phyloP scores from a whole-genome alignment of 2,113 vertebrate genomes.

The Parotia lawesii region DNA sequence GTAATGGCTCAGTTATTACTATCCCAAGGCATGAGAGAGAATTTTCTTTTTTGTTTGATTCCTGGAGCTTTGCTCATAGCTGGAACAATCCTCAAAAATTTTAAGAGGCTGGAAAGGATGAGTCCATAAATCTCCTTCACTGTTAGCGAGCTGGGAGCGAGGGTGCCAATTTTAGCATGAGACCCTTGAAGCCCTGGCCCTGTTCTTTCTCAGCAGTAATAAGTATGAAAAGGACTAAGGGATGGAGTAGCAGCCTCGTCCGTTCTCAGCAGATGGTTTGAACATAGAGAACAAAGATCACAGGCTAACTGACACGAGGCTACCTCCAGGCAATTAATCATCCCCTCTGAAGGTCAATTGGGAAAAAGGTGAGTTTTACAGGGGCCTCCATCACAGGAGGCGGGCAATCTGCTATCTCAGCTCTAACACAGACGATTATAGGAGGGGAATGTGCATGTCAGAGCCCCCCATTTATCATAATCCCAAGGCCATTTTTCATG shows the following conservation, averaged over 20 bases:
- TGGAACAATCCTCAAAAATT: conserved; percentile 28
- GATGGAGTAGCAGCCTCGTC: conserved; percentile 63
- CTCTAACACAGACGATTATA: conserved; percentile 40
- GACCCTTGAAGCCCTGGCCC: conserved; percentile 30
- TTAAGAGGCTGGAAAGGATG: conserved; percentile 11
- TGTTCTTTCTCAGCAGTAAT: conserved; percentile 68
- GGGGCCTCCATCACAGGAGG: conserved; percentile 56
- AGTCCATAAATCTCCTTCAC: conserved; percentile 54
- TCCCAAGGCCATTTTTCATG: conserved; percentile 79
- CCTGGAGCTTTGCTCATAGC: conserved; percentile 1
- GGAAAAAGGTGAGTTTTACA: conserved; percentile 80
- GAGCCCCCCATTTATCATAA: conserved; percentile 83
- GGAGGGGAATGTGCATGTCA: conserved; percentile 80
- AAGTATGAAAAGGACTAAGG: conserved; percentile 62
- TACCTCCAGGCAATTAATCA: conserved; percentile 85
- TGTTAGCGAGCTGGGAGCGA: background rate
- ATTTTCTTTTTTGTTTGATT: conserved; percentile 42
- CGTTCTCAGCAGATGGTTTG: conserved; percentile 82
- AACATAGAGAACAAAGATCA: conserved; percentile 80
- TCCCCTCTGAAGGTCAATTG: conserved; percentile 75
- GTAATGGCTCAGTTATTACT: conserved; percentile 61
- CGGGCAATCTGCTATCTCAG: conserved; percentile 42
- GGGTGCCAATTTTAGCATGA: conserved; percentile 45
- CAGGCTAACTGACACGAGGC: conserved; percentile 81
- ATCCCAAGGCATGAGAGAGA: background rate